Base-by-base conservation (phyloP, 30 jellyfish, hydroid and myxozoan species). In the Turritopsis rubra region DNA sequence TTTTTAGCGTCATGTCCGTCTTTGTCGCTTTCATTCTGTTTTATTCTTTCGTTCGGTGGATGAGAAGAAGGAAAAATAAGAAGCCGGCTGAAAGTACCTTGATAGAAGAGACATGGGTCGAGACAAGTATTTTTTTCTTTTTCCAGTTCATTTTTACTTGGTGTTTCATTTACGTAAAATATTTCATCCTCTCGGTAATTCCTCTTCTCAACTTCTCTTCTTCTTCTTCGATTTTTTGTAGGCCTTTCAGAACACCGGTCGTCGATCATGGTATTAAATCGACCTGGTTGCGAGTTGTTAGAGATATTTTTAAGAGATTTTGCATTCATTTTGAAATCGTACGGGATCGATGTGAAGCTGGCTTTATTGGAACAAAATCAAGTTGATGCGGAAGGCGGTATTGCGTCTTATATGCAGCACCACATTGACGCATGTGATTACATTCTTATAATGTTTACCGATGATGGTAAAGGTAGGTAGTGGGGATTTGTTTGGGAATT, bases 221-320 rank as follows among this genome's bases (percentile, higher is more conserved):
- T n/a, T n/a, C n/a, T n/a, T n/a, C n/a, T n/a, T n/a, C n/a, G n/a
- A n/a, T 68, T 68, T 68, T 68, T 16, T 8, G 60, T 13, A 41
- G 28, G 28, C 19, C 19, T 68, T n/a, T 23, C 28, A 23, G 30
- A 68, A 9, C 4, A 68, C 9, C 16, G 77, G 28, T 7, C 77
- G 16, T 68, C 77, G 19, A 73, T 80, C 28, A 25, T 80, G 77
- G 29, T 80, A 26, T n/a, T 80, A 23, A 80, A 65, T 41, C 87
- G 87, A 16, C 87, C 87, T 21, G 87, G 87, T 22, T 80, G 87
- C n/a, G 87, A 80, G 28, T 26, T 80, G 53, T 19, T 80, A 41
- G 87, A 80, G 26, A 52, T n/a, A 21, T 65, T 53, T 3, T 28
- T 80, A 26, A 18, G 79, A 16, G 77, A 53, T 65, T 80, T 80